Base-by-base conservation (phyloP, 2,113 vertebrate species). In the Morone saxatilis region DNA sequence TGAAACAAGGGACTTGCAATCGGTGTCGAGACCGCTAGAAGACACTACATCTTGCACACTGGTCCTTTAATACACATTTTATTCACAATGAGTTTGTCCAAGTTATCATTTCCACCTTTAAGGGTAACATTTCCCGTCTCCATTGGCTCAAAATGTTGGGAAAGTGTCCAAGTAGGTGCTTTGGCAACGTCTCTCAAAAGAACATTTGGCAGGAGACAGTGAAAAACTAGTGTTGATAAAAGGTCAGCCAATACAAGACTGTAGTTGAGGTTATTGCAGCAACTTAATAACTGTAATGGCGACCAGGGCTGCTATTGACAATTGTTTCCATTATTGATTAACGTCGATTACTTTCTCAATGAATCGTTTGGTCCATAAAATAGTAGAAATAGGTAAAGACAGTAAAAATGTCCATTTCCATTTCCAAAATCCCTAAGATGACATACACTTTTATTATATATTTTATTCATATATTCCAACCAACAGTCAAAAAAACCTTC, bases 191-290 rank as follows among this genome's bases (percentile, higher is more conserved):
- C 43, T 60, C 31, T 38, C 17, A 56, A 59, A 40, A 56, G 10
- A 31, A 41, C n/a, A 41, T 79, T 13, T 51, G 10, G 4, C 74
- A 78, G 13, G 36, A 70, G n/a, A 68, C 8, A 59, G 17, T 60
- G 47, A 17, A 53, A 43, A 51, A 47, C 10, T 22, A 13, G 40
- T 45, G 60, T 47, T 14, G 13, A 11, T 57, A 50, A 16, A 53
- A 45, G 4, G 4, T 9, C 41, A 40, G 0, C 25, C 8, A 56
- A 38, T 25, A 51, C 12, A 40, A 25, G 9, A 57, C 41, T 40
- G 9, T 13, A 4, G 45, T 47, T 12, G 45, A 12, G 45, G 45
- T 47, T 31, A 31, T 3, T 47, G 12, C 45, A 47, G 11, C 45
- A 1, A 13, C 31, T 31, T 31, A 31, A 31, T 31, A 31, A 31